Conservation (phyloP, 2,888 invertebrate genomes). For the Erebia aethiops region DNA sequence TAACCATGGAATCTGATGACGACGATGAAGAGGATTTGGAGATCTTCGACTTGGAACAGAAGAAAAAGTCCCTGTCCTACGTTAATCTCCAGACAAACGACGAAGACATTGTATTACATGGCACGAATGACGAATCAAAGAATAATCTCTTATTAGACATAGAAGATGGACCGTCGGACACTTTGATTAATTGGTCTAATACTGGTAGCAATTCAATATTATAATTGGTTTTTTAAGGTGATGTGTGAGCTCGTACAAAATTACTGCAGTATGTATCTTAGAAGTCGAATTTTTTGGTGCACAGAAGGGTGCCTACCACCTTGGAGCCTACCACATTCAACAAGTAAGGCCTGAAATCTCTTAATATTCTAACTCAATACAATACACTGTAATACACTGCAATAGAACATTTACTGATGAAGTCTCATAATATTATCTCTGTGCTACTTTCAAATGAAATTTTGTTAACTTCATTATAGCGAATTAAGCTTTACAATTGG, state of each 20-base stretch:
- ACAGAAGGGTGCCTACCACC: too few relatives aligned
- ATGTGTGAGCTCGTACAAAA: slow-evolving; percentile 14
- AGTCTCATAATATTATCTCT: too few relatives aligned
- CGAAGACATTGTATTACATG: slow-evolving; percentile 63
- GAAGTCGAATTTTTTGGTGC: too few relatives aligned
- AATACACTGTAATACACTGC: too few relatives aligned
- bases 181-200: slow-evolving; percentile 72
- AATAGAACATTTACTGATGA: too few relatives aligned
- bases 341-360: too few relatives aligned
- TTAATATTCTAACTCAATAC: too few relatives aligned
- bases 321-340: too few relatives aligned
- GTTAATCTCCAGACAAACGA: slow-evolving; percentile 72
- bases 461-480: too few relatives aligned
- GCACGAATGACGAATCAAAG: slow-evolving; percentile 51
- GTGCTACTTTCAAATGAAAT: too few relatives aligned
- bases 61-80: slow-evolving; percentile 73
- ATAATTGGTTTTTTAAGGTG: slow-evolving; percentile 50
- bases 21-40: slow-evolving; percentile 78
- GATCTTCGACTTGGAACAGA: slow-evolving; percentile 76
- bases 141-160: slow-evolving; percentile 73
- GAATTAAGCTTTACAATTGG: too few relatives aligned
- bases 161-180: slow-evolving; percentile 66
- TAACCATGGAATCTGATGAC: slow-evolving; percentile 79
- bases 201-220: slow-evolving; percentile 71
- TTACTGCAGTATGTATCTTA: neutral